These are phyloP conservation scores for Mormyrops boulengeri DNA, from an alignment of 2,797 vertebrate species.

Conservation along the genomic window DNA sequence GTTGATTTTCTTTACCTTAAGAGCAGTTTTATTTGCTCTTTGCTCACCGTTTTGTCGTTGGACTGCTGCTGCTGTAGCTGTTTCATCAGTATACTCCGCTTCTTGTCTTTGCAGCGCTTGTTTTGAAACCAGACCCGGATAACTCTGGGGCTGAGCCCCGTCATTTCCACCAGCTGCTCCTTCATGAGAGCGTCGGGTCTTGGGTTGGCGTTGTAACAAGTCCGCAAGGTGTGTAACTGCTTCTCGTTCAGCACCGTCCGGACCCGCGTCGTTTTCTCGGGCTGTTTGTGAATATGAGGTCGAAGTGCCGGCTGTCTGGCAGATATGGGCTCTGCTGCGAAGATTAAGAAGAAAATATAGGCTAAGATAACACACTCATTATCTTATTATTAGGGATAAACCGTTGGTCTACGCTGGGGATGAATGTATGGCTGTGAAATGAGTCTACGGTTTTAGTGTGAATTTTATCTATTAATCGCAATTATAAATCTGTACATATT, in stretches of 20 bases:
- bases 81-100: constrained; percentile 85
- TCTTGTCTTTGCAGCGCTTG: constrained; percentile 92
- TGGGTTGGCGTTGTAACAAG: constrained; percentile 91
- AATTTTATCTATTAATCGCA: not conserved
- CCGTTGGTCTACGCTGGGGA: not conserved
- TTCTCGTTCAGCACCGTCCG: constrained; percentile 90
- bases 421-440: not conserved
- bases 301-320: constrained; percentile 80
- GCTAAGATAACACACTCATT: not conserved
- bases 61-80: constrained; percentile 88
- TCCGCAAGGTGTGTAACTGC: constrained; percentile 87
- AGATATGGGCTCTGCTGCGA: constrained; percentile 85
- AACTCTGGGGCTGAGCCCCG: constrained; percentile 82
- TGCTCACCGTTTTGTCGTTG: constrained; percentile 88
- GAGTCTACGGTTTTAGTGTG: not conserved
- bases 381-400: not conserved
- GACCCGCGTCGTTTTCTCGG: constrained; percentile 87
- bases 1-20: not conserved
- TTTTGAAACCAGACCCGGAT: constrained; percentile 96
- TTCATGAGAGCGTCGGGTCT: constrained; percentile 90
- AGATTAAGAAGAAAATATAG: constrained; percentile 29
- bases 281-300: constrained; percentile 88
- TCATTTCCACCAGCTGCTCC: constrained; percentile 92
- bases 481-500: not conserved
- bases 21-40: not conserved